Base-by-base conservation (phyloP, 2,797 vertebrate species). In the Odontamblyopus rebecca region DNA sequence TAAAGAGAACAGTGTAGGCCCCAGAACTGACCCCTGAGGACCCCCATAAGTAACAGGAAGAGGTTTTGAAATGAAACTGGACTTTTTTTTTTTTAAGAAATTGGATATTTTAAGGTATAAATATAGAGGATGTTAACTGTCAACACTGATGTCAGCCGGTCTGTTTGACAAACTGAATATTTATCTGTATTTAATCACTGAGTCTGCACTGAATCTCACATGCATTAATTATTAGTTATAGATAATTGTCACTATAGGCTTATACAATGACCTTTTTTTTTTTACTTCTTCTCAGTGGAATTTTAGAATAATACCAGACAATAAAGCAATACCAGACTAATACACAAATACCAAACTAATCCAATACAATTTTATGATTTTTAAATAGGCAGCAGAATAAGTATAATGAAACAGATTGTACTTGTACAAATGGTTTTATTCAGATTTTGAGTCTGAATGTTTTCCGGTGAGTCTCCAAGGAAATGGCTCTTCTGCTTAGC, bases 341-440 rank as follows among this genome's bases (percentile, higher is more conserved):
- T 44, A 35, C 32, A 35, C 6, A 0, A 44, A 44, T 44, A 44
- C 41, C 41, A 44, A 4, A 44, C 44, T 48, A 48, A 16, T 48
- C 51, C 16, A 53, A 54, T 54, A 54, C 44, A 23, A 54, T n/a
- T 23, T 38, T 38, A 2, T 38, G 35, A 13, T 26, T 3, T 12
- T 57, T 12, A 26, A 57, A 57, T 57, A 26, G 3, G 65, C 44
- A 35, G 2, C 18, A 71, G 54, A 48, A 13, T 44, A 44, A 44
- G 5, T 3, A 15, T 48, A 15, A 3, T 48, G 44, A 16, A 48
- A 15, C 27, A 69, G 18, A 66, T 71, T 48, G 6, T 6, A 64
- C 19, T 69, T 62, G n/a, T 51, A 41, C 27, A 70, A 19, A 59
- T 66, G 0, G 23, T 71, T 91, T 90, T 88, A 91, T 87, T 89